A percentile compares a stretch with the other conserved stretches of the same genome.
Evolutionary conservation across 2,113 vertebrate species (phyloP).

Genomic region (Raja brachyura): DNA sequence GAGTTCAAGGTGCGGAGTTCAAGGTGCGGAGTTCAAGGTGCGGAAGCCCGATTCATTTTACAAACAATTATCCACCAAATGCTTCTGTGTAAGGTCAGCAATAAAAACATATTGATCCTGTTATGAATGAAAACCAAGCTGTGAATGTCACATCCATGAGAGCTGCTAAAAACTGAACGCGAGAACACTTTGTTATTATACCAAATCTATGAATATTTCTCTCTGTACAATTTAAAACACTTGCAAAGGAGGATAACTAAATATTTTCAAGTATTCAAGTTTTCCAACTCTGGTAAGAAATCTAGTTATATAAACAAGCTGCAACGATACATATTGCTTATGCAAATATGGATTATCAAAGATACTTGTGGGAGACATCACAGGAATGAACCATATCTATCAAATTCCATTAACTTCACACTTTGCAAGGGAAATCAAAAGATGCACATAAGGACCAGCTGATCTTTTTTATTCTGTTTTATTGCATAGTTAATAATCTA

Average conservation of each 20-base stretch:
- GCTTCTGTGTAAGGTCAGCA: background rate
- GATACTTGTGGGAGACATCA: background rate
- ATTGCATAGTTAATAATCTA: background rate
- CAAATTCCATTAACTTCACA: background rate
- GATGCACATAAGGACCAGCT: background rate
- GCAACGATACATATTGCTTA: background rate
- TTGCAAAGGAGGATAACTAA: background rate
- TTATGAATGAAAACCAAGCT: background rate
- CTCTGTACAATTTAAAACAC: background rate
- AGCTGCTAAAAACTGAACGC: background rate
- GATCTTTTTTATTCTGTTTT: background rate
- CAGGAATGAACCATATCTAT: background rate
- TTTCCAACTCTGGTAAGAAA: background rate
- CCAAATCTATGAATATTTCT: background rate
- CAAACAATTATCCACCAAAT: background rate
- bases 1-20: too few relatives aligned
- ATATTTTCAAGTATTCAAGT: background rate
- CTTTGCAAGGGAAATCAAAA: background rate
- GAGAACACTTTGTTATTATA: background rate
- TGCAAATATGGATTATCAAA: background rate
- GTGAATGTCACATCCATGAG: background rate
- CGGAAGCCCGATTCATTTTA: background rate
- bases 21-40: too few relatives aligned
- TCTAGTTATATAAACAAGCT: background rate
- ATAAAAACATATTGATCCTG: background rate